Evolutionary conservation across 1,140 invertebrate species (phyloP), one percentile per base, ranked within the genome.

Genomic region (Copidosoma floridanum): DNA sequence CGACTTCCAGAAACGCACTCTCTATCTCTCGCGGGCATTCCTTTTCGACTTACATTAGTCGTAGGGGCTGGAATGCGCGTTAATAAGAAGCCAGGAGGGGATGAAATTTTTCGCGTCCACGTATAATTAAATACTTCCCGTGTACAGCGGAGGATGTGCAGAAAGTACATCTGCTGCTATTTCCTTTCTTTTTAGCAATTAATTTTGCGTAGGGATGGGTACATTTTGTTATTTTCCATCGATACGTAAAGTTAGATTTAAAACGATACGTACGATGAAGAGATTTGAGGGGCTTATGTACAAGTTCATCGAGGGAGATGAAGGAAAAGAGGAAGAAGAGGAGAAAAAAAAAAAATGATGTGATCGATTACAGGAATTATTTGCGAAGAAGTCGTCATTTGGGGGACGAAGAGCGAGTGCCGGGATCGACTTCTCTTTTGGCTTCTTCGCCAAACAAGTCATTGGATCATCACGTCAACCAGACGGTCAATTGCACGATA

Each of bases 371-470:
- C 65, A 86, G 88, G 53, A 86, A 84, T 69, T 89, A 89, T 69
- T 78, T 90, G 47, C 81, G 88, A n/a, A 78, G 82, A 52, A 86
- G 83, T 58, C 76, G 88, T 20, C 86, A 88, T 61, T 76, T 88
- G 40, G 81, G 84, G 65, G 82, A 82, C 21, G 83, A 84, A 55
- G 65, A 63, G 11, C 65, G 69, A 44, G 27, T 64, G 7, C 71
- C 64, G 0, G 72, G 70, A 41, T 73, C 74, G 5, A 67, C 61
- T 5, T 68, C 69, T 11, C 66, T 75, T 16, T 64, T 73, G 21
- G 73, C 71, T 10, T 68, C 71, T 10, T 74, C 68, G 14, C 65
- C 70, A 21, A 71, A 53, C 29, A 69, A 71, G 12, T 37, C 48
- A 12, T 46, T 57, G 14, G 57, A 50, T 11, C 48, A 43, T 8